Conservation (phyloP, 2,797 vertebrate genomes). For the Schizopygopsis malacanthus region DNA sequence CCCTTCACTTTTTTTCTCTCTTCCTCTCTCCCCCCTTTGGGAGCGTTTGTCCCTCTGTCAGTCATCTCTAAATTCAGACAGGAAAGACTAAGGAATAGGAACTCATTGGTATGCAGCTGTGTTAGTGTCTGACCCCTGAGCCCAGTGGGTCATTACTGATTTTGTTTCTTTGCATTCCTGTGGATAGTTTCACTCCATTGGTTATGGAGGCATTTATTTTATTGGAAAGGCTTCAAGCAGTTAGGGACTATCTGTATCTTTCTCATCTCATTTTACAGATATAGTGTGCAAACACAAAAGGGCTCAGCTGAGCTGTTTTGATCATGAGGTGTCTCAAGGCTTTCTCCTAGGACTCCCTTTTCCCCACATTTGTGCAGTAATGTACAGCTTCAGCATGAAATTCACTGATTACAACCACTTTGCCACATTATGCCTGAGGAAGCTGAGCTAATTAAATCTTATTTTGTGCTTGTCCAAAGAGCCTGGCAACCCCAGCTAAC, state of each 20-base stretch:
- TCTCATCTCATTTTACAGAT: conserved; percentile 21
- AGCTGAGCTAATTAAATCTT: conserved; percentile 37
- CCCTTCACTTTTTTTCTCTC: background rate
- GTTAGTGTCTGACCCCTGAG: conserved; percentile 26
- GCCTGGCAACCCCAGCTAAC: background rate
- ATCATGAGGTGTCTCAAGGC: conserved; percentile 27
- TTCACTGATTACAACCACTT: conserved; percentile 17
- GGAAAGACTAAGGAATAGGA: conserved; percentile 17
- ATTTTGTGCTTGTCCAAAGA: conserved; percentile 29
- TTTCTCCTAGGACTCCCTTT: conserved; percentile 4
- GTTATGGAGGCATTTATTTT: conserved; percentile 24
- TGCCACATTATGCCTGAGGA: conserved; percentile 13
- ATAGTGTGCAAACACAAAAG: conserved; percentile 35
- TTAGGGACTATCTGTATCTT: conserved; percentile 19
- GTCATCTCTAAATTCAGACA: conserved; percentile 30
- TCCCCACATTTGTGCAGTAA: conserved; percentile 6
- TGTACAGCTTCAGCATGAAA: conserved; percentile 24
- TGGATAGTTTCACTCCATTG: conserved; percentile 22
- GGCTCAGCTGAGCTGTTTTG: conserved; percentile 16
- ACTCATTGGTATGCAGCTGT: conserved; percentile 22
- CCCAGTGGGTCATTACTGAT: conserved; percentile 7
- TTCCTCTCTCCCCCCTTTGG: background rate
- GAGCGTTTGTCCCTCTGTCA: conserved; percentile 22
- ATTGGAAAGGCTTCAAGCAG: conserved; percentile 22
- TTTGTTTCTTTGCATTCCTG: conserved; percentile 32